Conservation (phyloP, 2,113 vertebrate genomes). For the Passer montanus region DNA sequence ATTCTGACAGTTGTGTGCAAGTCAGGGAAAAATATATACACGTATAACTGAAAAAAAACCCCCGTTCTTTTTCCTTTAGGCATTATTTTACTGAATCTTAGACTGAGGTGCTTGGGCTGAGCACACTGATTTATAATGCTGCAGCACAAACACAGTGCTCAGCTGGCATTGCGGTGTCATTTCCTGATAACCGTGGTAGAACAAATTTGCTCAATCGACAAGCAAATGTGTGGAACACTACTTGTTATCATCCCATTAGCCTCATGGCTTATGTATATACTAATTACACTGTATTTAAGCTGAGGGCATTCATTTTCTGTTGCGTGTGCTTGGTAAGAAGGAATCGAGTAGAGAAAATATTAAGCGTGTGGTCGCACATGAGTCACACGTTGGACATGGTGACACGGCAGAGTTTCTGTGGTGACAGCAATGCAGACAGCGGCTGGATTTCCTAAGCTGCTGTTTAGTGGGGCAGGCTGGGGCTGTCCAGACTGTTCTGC, state of each 20-base stretch:
- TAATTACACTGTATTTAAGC: background rate
- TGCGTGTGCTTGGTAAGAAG: background rate
- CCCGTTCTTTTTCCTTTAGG: background rate
- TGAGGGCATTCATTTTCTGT: background rate
- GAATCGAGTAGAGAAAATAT: background rate
- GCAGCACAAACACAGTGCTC: background rate
- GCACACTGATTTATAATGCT: background rate
- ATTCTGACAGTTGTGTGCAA: background rate
- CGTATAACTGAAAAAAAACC: accelerated
- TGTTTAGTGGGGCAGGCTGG: background rate
- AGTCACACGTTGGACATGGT: background rate
- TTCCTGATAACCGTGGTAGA: background rate
- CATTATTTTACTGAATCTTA: background rate
- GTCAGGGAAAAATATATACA: background rate
- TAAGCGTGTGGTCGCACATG: background rate
- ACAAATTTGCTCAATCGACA: background rate
- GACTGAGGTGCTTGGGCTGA: accelerated
- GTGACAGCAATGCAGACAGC: background rate
- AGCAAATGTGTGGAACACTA: background rate
- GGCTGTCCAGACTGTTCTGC: background rate
- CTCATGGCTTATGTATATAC: background rate
- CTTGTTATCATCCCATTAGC: background rate
- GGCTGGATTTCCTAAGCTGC: background rate
- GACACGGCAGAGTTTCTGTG: background rate
- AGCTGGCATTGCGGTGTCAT: background rate